A percentile compares a stretch with the other conserved stretches of the same genome.
These are phyloP conservation scores for Megatriorchis doriae DNA, from an alignment of 2,113 vertebrate species.

Conservation along the genomic window DNA sequence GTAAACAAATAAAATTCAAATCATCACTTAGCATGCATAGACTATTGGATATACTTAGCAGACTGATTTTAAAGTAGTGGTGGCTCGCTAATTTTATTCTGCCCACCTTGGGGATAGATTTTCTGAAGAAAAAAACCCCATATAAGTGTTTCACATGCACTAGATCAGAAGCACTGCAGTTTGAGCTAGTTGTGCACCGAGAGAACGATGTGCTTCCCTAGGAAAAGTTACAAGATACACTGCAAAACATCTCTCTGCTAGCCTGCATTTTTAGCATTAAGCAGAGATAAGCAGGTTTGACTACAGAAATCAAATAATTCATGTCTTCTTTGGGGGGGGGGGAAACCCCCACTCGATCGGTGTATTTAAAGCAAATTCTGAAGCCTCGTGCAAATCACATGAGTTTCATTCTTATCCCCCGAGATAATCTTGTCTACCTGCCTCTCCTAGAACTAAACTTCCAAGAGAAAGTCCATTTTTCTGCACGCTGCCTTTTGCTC, in stretches of 20 bases:
- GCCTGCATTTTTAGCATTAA: neutral
- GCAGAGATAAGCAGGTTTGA: neutral
- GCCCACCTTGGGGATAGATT: neutral
- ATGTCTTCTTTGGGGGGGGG: accelerated
- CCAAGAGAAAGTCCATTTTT: neutral
- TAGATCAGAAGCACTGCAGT: neutral
- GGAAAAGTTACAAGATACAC: neutral
- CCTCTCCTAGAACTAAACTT: neutral
- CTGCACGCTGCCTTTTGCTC: neutral
- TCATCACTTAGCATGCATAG: too few relatives aligned
- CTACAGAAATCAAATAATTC: neutral
- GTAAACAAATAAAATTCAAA: neutral
- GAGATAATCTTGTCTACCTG: neutral
- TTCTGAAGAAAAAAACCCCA: neutral
- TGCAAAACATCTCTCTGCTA: neutral
- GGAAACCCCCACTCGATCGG: accelerated
- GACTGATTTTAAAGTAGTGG: neutral
- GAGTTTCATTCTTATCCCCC: neutral
- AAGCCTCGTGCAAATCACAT: neutral
- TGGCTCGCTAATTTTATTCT: neutral
- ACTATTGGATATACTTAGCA: neutral
- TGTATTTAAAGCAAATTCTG: neutral
- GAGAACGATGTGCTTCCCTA: neutral
- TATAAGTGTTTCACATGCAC: neutral
- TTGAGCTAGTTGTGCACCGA: neutral